These are phyloP conservation scores for Pelodytes ibericus DNA, from an alignment of 2,797 vertebrate genomes.

Conservation along the genomic window DNA sequence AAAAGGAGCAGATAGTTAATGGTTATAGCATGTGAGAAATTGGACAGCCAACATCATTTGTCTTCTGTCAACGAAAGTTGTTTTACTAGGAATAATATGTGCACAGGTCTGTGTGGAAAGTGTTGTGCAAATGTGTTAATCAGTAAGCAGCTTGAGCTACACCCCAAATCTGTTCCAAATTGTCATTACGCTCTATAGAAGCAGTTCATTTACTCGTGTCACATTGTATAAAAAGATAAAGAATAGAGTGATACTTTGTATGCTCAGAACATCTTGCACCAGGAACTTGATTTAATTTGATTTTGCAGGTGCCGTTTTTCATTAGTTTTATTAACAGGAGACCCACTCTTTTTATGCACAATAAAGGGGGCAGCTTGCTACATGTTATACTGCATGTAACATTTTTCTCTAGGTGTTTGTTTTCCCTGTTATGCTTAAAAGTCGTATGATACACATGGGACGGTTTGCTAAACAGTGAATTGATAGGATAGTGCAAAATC, in stretches of 20 bases:
- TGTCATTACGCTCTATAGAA: conserved; percentile 57
- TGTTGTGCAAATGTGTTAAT: conserved; percentile 70
- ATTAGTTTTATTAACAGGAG: conserved; percentile 58
- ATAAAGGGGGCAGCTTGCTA: too few species aligned
- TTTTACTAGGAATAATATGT: conserved; percentile 70
- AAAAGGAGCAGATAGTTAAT: conserved; percentile 3
- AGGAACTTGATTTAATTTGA: conserved; percentile 62
- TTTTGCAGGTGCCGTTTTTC: conserved; percentile 60
- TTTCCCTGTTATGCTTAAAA: too few species aligned
- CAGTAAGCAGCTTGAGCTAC: conserved; percentile 69
- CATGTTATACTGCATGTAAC: too few species aligned
- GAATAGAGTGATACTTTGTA: conserved; percentile 70
- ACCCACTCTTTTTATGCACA: too few species aligned
- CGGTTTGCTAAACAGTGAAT: too few species aligned
- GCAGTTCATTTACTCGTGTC: not conserved
- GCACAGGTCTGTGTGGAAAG: conserved; percentile 61
- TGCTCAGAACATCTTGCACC: conserved; percentile 59
- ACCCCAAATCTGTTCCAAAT: conserved; percentile 66
- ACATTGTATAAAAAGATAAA: conserved; percentile 54
- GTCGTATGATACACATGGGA: too few species aligned
- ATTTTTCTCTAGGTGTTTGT: too few species aligned
- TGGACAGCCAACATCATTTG: conserved; percentile 64
- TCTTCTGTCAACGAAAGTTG: conserved; percentile 65
- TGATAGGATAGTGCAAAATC: too few species aligned
- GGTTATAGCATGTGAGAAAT: conserved; percentile 68